Base-by-base conservation (phyloP, 2,888 invertebrate genomes). In the Alviniconcha strummeri region DNA sequence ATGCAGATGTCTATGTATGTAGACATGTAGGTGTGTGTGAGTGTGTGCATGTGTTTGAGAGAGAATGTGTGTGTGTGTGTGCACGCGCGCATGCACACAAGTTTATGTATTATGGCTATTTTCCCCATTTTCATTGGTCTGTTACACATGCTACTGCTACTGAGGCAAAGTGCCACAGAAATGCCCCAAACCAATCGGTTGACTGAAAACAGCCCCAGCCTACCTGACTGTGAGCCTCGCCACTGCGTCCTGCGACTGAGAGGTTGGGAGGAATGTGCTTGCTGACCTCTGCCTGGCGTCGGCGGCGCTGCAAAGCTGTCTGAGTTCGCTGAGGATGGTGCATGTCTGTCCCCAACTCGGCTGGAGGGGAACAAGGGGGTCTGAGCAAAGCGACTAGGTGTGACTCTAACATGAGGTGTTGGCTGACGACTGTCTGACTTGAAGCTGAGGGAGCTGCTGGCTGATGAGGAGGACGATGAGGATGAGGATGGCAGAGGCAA, bases 321-420 rank as follows among this genome's bases (percentile, higher is more conserved):
- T 7, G 17, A n/a, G 36, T 7, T 54, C 19, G 79, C 36, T 9
- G 54, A 52, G 64, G 6, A 15, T 80, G 80, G 80, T 5, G 8
- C 4, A 5, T 80, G 57, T 1, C 5, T n/a, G 4, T n/a, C 56
- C 19, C 11, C 57, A 5, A 13, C 72, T 71, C 19, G 71, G 36
- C 19, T 7, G n/a, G 56, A 56, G 57, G 72, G 71, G 1, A 60
- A 17, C 15, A 56, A 7, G 1, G 76, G 17, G 11, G 56, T 13
- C n/a, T 13, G 77, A 36, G n/a, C 17, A 19, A 82, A 15, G 17
- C 77, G 76, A 56, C 77, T 82, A 7, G 82, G 82, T 8, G 82
- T 76, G 67, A 76, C 77, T n/a, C 56, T 19, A 54, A 67, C 69
- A 15, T 77, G 77, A 7, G 69, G 13, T 9, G 15, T 36, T 9